phyloP scores from a whole-genome alignment of 2,797 vertebrate species.

The Gallirallus australis region DNA sequence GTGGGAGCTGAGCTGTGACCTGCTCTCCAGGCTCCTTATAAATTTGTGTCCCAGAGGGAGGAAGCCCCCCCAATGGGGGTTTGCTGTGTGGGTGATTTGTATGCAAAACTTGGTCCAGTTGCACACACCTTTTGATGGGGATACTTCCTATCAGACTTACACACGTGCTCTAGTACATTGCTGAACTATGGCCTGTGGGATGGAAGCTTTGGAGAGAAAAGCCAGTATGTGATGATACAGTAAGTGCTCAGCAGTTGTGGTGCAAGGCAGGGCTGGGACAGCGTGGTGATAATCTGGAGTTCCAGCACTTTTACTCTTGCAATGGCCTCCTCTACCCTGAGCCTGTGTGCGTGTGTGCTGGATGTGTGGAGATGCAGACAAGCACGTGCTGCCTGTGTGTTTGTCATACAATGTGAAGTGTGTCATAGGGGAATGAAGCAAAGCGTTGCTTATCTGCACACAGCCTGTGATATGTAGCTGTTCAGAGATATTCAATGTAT shows the following conservation, averaged over 20 bases:
- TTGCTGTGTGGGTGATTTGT: not conserved
- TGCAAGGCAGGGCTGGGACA: not conserved
- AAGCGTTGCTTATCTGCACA: not conserved
- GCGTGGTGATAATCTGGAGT: not conserved
- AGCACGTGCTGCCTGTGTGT: not conserved
- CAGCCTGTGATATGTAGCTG: not conserved
- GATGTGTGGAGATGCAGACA: not conserved
- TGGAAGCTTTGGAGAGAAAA: not conserved
- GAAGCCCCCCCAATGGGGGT: accelerated
- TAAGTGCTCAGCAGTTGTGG: not conserved
- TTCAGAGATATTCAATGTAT: not conserved
- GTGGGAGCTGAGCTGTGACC: not conserved
- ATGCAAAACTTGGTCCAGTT: not conserved
- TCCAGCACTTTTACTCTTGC: not conserved
- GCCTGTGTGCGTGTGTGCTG: not conserved
- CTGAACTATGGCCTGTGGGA: not conserved
- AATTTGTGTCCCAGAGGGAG: not conserved
- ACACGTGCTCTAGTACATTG: not conserved
- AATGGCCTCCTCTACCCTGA: not conserved
- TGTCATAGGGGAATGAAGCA: not conserved
- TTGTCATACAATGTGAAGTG: not conserved
- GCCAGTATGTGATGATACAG: accelerated
- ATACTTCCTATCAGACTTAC: accelerated
- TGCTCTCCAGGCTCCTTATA: too few relatives aligned
- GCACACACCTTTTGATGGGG: not conserved